Evolutionary conservation across 2,113 vertebrate species (phyloP), one percentile per base, ranked within the genome.

Genomic region (Bujurquina vittata): DNA sequence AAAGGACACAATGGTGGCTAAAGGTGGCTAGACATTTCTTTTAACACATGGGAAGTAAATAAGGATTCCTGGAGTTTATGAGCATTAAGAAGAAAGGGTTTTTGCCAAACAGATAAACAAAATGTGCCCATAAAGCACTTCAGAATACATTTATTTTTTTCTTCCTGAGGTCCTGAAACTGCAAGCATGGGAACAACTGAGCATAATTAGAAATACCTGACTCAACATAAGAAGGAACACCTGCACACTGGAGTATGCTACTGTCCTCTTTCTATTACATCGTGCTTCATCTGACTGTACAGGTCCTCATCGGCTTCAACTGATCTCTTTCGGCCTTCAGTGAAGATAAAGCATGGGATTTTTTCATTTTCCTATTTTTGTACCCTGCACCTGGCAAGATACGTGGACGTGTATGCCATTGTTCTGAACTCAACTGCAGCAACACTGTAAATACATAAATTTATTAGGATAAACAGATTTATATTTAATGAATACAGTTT

Each of bases 1-100:
- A 11, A 99, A 98, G 94, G 98, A 99, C 90, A 98, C 97, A 4
- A 97, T 97, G 97, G 97, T 97, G 94, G 95, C 96, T 87, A 96
- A 95, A 4, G 96, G 96, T 91, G 97, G 95, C 86, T 96, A 96
- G 95, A 93, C 23, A 20, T 72, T 81, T 86, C 52, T 79, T 72
- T 76, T 67, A 49, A 77, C 56, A 79, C 29, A 46, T 37, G 73
- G 59, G 65, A 60, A 62, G 33, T 14, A 67, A 85, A 80, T 15
- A 69, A 67, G 67, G 88, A 87, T 87, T 69, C 72, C 56, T 58
- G 74, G 60, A 87, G 84, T 87, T 62, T 80, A 65, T 77, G 86
- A 83, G 82, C 60, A 83, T 75, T 43, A 59, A 77, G 72, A 89
- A 67, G 52, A 89, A 81, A 77, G 49, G 37, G 31, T 83, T 89